phyloP scores from a whole-genome alignment of 2,797 vertebrate species.

The Saguinus oedipus region DNA sequence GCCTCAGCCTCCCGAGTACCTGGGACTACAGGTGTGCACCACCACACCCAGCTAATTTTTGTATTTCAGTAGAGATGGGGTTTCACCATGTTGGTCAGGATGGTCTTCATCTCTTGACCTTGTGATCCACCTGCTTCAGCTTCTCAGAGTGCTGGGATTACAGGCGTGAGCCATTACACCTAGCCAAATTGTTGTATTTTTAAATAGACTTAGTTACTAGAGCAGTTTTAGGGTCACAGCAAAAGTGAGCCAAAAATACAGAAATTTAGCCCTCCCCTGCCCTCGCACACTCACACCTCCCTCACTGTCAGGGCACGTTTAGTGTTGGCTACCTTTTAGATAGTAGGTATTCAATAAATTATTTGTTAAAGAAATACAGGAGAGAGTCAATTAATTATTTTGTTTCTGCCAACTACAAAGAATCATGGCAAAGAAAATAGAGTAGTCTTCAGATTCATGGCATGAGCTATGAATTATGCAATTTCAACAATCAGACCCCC shows the following conservation, averaged over 20 bases:
- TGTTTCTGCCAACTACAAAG: slow-evolving; percentile 40
- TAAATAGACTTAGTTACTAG: background rate
- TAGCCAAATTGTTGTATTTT: background rate
- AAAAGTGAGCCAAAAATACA: background rate
- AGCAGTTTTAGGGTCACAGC: background rate
- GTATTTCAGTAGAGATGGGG: no score
- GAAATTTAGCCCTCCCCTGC: fast-evolving
- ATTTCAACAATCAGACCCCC: background rate
- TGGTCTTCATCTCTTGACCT: no score
- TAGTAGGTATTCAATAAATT: background rate
- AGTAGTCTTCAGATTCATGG: slow-evolving; percentile 55
- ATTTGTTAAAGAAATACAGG: background rate
- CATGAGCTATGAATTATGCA: slow-evolving; percentile 52
- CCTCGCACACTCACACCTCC: no score
- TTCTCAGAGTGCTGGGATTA: no score
- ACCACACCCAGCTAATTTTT: no score
- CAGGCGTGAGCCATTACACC: no score
- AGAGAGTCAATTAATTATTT: background rate
- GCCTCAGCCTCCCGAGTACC: no score
- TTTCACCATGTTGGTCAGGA: no score
- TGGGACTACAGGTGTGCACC: no score
- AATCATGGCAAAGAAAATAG: slow-evolving; percentile 50
- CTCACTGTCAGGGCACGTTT: fast-evolving
- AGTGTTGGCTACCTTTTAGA: background rate
- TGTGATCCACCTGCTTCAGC: fast-evolving